Percentiles rank a stretch among this genome's conserved stretches.
Conservation (phyloP, 2,888 invertebrate genomes). For the Sabellastarte sp. region DNA sequence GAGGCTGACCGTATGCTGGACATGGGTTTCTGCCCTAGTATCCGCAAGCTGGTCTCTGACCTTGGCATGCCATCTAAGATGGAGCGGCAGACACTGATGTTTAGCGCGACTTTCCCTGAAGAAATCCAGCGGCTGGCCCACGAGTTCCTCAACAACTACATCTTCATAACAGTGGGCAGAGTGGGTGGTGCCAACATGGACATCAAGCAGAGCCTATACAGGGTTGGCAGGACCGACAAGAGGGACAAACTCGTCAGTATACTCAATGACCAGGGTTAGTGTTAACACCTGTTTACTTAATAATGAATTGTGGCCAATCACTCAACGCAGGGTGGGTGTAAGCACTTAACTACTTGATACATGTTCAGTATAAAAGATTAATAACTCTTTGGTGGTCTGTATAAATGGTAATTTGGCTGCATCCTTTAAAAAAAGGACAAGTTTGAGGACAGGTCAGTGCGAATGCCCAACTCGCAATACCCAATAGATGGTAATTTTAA, state of each 20-base stretch:
- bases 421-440: too few species aligned
- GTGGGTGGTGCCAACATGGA: constrained; percentile 91
- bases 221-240: constrained; percentile 70
- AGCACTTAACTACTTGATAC: too few species aligned
- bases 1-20: constrained; percentile 82
- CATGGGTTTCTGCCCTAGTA: constrained; percentile 67
- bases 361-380: too few species aligned
- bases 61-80: constrained; percentile 50
- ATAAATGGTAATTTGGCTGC: too few species aligned
- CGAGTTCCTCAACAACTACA: constrained; percentile 74
- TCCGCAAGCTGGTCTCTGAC: constrained; percentile 44
- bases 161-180: constrained; percentile 79
- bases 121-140: constrained; percentile 76
- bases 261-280: constrained; percentile 60
- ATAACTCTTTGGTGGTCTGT: too few species aligned
- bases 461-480: too few species aligned
- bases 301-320: too few species aligned
- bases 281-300: too few species aligned
- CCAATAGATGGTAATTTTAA: too few species aligned
- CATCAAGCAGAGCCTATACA: constrained; percentile 73
- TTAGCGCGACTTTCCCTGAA: constrained; percentile 75
- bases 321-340: too few species aligned
- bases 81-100: constrained; percentile 68
- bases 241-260: constrained; percentile 72
- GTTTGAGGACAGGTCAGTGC: too few species aligned